These are phyloP conservation scores for Actinemys pallida DNA, from an alignment of 2,113 vertebrate species.

Conservation along the genomic window DNA sequence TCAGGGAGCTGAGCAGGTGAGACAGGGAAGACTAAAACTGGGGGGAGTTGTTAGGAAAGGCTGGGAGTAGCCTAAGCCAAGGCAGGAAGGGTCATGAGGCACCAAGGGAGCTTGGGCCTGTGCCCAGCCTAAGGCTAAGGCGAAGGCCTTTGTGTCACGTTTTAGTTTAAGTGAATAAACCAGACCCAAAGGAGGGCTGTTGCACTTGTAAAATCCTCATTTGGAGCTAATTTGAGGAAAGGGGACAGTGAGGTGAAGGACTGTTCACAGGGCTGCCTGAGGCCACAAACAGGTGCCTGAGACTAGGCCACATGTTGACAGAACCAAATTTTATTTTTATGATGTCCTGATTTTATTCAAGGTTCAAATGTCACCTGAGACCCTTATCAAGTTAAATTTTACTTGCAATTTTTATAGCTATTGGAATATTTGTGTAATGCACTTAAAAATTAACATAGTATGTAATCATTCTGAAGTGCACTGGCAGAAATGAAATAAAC, in stretches of 20 bases:
- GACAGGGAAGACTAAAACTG: neutral
- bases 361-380: neutral
- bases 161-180: neutral
- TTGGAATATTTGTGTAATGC: neutral
- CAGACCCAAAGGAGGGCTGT: neutral
- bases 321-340: neutral
- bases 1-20: neutral
- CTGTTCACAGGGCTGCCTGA: neutral
- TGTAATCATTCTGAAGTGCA: neutral
- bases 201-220: neutral
- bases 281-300: neutral
- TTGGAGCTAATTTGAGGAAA: neutral
- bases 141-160: neutral
- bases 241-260: neutral
- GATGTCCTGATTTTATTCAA: neutral
- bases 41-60: neutral
- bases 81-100: too few relatives aligned
- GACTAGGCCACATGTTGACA: neutral
- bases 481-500: neutral
- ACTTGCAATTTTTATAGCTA: neutral
- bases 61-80: neutral
- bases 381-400: neutral
- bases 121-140: neutral
- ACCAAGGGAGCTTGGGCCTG: neutral
- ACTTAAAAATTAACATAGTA: neutral